Percentiles rank a stretch among this genome's conserved stretches.
phyloP scores from a whole-genome alignment of 2,888 invertebrate species.

The Drosophila gaucha region DNA sequence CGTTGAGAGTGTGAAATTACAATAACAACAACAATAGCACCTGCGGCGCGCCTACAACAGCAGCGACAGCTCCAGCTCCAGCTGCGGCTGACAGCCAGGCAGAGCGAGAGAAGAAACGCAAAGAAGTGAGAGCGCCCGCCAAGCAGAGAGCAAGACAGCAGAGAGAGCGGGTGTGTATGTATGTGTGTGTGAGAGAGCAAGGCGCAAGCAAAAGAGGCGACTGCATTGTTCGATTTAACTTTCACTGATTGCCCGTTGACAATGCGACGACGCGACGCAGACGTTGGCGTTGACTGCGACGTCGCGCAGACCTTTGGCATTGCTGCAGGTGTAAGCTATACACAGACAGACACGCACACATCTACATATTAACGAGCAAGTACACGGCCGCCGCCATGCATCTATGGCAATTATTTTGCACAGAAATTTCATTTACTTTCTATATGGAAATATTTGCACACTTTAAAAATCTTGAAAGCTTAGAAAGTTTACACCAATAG shows the following conservation, averaged over 20 bases:
- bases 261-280: conserved; percentile 54
- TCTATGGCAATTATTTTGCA: conserved; percentile 53
- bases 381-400: conserved; percentile 48
- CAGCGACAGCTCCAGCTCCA: conserved; percentile 28
- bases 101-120: conserved; percentile 2
- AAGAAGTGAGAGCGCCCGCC: conserved; percentile 2
- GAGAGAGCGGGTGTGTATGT: background rate
- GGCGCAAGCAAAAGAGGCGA: conserved; percentile 26
- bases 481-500: conserved; percentile 53
- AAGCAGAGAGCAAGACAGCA: background rate
- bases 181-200: conserved; percentile 15
- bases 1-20: conserved; percentile 66
- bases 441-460: conserved; percentile 62
- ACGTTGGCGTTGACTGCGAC: conserved; percentile 3
- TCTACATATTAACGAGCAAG: conserved; percentile 44
- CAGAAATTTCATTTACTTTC: conserved; percentile 58
- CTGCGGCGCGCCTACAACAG: conserved; percentile 52
- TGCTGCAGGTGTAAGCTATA: conserved; percentile 40
- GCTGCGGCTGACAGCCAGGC: conserved; percentile 13
- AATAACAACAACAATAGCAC: conserved; percentile 64
- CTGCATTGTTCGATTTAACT: conserved; percentile 76
- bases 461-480: conserved; percentile 55
- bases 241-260: conserved; percentile 77
- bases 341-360: background rate
- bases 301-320: conserved; percentile 48